A percentile compares a stretch with the other conserved stretches of the same genome.
phyloP scores from a whole-genome alignment of 30 jellyfish, hydroid and myxozoan genomes.

The Phacellophora camtschatica region DNA sequence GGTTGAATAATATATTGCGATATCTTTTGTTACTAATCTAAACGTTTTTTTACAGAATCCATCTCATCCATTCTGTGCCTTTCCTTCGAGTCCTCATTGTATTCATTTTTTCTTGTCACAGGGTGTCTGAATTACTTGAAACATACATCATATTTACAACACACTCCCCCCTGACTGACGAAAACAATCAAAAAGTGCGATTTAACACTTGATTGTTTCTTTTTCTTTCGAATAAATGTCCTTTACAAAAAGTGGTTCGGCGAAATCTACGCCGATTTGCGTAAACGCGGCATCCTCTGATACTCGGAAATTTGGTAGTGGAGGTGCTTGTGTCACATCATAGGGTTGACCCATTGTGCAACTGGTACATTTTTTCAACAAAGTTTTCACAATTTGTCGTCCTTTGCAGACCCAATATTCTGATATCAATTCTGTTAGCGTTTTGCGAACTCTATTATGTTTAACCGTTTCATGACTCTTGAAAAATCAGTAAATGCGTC shows the following conservation, averaged over 20 bases:
- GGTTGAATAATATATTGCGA: too few species aligned
- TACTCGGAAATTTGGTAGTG: slow-evolving; percentile 16
- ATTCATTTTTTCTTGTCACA: too few species aligned
- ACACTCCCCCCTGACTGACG: too few species aligned
- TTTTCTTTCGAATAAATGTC: slow-evolving; percentile 5
- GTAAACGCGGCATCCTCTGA: slow-evolving; percentile 18
- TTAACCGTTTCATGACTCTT: slow-evolving; percentile 7
- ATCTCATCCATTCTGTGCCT: too few species aligned
- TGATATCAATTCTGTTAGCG: slow-evolving; percentile 5
- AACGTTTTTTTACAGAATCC: too few species aligned
- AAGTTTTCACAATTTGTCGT: neutral
- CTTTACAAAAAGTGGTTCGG: slow-evolving; percentile 21
- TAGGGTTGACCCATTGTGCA: slow-evolving; percentile 13
- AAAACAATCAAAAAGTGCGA: neutral
- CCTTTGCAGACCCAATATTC: slow-evolving; percentile 17
- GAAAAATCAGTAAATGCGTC: neutral
- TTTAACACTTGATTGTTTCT: neutral
- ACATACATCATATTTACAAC: too few species aligned
- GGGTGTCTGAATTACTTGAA: too few species aligned
- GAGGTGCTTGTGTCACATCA: slow-evolving; percentile 5
- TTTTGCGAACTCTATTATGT: slow-evolving; percentile 10
- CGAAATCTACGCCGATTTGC: slow-evolving; percentile 31
- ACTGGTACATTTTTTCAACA: neutral
- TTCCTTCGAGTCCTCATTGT: too few species aligned
- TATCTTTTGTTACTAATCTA: too few species aligned